Conservation (phyloP, 2,888 invertebrate species). For the Cerastoderma edule region DNA sequence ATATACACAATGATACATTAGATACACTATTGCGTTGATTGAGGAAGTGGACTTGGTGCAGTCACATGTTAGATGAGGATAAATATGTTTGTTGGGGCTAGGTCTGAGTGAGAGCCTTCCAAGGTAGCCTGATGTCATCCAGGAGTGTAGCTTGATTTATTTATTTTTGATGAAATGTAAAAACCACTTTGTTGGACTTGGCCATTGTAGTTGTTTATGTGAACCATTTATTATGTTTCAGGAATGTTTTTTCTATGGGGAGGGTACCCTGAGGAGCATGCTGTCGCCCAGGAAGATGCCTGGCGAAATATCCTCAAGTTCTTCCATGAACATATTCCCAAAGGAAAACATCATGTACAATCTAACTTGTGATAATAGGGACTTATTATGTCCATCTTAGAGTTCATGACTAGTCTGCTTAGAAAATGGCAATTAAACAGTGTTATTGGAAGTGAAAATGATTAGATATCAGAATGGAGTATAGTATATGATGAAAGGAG, state of each 20-base stretch:
- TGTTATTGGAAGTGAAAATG: too few species aligned
- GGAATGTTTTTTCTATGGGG: slow-evolving; percentile 64
- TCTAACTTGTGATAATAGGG: slow-evolving; percentile 13
- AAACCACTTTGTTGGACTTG: neutral
- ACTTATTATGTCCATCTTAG: too few species aligned
- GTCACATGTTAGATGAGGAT: too few species aligned
- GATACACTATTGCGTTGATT: too few species aligned
- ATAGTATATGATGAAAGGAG: too few species aligned
- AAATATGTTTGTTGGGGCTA: too few species aligned
- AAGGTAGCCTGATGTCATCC: neutral
- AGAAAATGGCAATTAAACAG: too few species aligned
- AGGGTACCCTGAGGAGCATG: slow-evolving; percentile 63
- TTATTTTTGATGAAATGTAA: neutral
- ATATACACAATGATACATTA: too few species aligned
- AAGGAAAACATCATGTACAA: neutral
- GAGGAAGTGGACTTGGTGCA: too few species aligned
- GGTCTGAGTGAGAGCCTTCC: neutral
- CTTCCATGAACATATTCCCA: slow-evolving; percentile 37
- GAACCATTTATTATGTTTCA: slow-evolving; percentile 31
- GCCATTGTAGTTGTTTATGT: neutral
- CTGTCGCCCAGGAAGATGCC: slow-evolving; percentile 67
- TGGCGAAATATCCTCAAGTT: slow-evolving; percentile 59
- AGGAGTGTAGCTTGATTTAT: neutral
- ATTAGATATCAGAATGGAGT: too few species aligned
- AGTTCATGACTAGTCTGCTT: too few species aligned